A percentile compares a stretch with the other conserved stretches of the same genome.
Evolutionary conservation across 2,113 vertebrate genomes (phyloP).

Genomic region (Ameiurus melas): DNA sequence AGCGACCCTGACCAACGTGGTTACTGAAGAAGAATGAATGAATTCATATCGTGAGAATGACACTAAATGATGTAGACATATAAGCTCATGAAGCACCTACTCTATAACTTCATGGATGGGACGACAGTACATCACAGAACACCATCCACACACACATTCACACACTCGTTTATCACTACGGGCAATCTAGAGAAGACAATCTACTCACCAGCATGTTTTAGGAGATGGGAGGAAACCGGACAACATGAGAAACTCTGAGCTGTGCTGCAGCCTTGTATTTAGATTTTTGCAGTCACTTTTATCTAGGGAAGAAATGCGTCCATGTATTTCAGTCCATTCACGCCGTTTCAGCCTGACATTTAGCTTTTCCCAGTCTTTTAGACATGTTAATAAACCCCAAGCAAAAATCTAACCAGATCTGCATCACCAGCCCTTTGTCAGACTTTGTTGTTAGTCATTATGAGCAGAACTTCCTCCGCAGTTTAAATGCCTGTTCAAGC

Average conservation of each 20-base stretch:
- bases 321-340: not conserved
- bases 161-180: too few species aligned
- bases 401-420: not conserved
- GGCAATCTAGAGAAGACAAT: too few species aligned
- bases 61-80: too few species aligned
- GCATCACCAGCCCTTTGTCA: constrained; percentile 7
- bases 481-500: not conserved
- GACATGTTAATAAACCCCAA: not conserved
- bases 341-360: not conserved
- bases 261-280: not conserved
- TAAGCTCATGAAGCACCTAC: not conserved
- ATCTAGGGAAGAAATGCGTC: not conserved
- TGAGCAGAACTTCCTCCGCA: not conserved
- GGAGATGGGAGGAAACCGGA: not conserved
- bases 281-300: not conserved
- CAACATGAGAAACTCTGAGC: not conserved
- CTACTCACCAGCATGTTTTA: not conserved
- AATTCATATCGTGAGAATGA: not conserved
- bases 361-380: not conserved
- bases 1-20: not conserved
- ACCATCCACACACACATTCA: too few species aligned
- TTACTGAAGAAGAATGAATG: not conserved
- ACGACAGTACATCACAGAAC: too few species aligned
- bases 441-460: not conserved
- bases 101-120: not conserved